These are phyloP conservation scores for Stichodactyla helianthus DNA, from an alignment of 64 coral and sea anemone species.

Conservation along the genomic window DNA sequence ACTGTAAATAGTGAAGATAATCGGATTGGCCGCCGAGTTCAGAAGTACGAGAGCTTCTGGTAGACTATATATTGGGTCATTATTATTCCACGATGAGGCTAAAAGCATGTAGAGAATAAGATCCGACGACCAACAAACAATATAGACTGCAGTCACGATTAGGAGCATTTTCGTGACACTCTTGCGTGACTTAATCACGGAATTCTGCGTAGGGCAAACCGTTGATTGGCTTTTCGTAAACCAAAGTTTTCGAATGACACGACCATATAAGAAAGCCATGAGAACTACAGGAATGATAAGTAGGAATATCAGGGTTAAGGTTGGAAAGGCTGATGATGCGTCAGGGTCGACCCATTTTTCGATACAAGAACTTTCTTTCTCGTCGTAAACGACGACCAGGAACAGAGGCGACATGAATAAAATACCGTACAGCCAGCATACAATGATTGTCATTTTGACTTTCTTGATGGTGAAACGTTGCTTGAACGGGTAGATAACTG, in stretches of 20 bases:
- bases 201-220: not conserved
- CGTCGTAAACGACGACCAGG: not conserved
- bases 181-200: conserved; percentile 18
- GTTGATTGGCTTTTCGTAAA: not conserved
- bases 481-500: conserved; percentile 11
- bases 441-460: conserved; percentile 2
- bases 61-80: conserved; percentile 1
- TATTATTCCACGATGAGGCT: conserved; percentile 8
- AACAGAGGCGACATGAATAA: conserved; percentile 25
- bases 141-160: conserved; percentile 14
- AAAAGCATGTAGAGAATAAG: conserved; percentile 20
- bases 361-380: not conserved
- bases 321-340: not conserved
- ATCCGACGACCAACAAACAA: conserved; percentile 22
- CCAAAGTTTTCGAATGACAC: conserved; percentile 18
- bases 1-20: conserved; percentile 21
- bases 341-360: not conserved
- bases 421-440: conserved; percentile 16
- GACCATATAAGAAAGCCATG: conserved; percentile 8
- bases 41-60: conserved; percentile 23
- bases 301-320: conserved; percentile 3
- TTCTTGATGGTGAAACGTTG: conserved; percentile 25
- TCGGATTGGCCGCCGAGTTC: conserved; percentile 11
- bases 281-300: conserved; percentile 9
- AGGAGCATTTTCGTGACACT: conserved; percentile 30